phyloP scores from a whole-genome alignment of 2,797 vertebrate genomes.

The Platyrinchus mystaceus region DNA sequence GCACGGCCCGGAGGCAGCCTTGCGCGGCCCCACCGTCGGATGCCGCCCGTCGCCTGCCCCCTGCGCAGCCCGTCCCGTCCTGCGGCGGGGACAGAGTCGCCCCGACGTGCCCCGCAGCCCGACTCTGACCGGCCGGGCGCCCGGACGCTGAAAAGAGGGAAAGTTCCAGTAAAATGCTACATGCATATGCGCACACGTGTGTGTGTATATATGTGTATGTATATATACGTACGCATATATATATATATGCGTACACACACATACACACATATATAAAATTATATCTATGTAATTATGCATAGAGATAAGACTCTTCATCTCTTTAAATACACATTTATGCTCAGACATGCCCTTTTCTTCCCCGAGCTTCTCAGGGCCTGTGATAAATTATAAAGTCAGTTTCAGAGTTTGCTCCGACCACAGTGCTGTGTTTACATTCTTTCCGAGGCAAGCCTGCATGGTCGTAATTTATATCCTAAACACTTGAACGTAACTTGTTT shows the following conservation, averaged over 20 bases:
- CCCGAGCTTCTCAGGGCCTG: constrained; percentile 75
- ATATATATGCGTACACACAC: too few relatives aligned
- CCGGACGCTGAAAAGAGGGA: fast-evolving
- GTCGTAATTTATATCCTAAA: constrained; percentile 87
- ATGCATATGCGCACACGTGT: too few relatives aligned
- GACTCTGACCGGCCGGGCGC: fast-evolving
- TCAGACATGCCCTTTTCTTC: constrained; percentile 51
- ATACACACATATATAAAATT: background rate
- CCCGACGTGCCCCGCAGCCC: fast-evolving
- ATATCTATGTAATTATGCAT: background rate
- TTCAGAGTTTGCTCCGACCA: constrained; percentile 81
- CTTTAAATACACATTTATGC: constrained; percentile 55
- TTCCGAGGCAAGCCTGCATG: constrained; percentile 82
- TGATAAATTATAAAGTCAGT: constrained; percentile 84
- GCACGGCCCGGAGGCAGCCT: background rate
- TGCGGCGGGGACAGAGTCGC: fast-evolving
- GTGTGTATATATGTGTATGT: fast-evolving
- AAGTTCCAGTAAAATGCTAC: background rate
- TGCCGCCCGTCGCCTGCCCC: background rate
- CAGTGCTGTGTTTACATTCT: constrained; percentile 88
- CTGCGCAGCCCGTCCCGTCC: fast-evolving
- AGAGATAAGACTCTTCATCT: background rate
- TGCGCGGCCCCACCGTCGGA: background rate
- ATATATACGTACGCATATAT: too few relatives aligned
- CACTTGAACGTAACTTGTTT: constrained; percentile 85